A percentile compares a stretch with the other conserved stretches of the same genome.
Evolutionary conservation across 2,113 vertebrate species (phyloP).

Genomic region (Mormoops blainvillei): DNA sequence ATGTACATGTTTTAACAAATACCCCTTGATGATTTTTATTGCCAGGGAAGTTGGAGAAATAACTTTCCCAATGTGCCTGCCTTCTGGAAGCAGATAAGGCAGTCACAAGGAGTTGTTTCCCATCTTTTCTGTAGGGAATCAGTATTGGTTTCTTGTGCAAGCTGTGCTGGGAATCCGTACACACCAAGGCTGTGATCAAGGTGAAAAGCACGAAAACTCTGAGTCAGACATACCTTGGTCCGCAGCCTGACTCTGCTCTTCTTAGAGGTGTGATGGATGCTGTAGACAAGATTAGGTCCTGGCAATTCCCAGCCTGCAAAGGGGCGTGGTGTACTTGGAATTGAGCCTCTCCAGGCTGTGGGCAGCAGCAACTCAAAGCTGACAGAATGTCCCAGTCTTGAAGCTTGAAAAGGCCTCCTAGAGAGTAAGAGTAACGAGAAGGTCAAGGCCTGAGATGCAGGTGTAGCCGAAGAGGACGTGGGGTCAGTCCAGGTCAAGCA

Average conservation of each 20-base stretch:
- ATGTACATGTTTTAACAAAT: not conserved
- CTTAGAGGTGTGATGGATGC: not conserved
- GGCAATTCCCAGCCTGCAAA: rapidly evolving
- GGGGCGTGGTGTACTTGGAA: not conserved
- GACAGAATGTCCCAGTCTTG: not conserved
- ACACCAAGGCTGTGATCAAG: not conserved
- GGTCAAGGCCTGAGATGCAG: not conserved
- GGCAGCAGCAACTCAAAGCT: not conserved
- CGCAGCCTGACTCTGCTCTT: not conserved
- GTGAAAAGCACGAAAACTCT: not conserved
- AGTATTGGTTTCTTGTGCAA: not conserved
- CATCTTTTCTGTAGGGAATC: not conserved
- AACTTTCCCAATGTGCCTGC: not conserved
- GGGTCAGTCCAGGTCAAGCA: not conserved
- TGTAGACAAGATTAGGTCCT: not conserved
- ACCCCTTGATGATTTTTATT: not conserved
- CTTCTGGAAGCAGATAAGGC: not conserved
- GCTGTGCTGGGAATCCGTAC: not conserved
- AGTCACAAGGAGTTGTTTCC: not conserved
- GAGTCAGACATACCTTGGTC: not conserved
- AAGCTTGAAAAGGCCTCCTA: not conserved
- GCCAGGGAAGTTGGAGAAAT: not conserved
- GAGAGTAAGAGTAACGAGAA: not conserved
- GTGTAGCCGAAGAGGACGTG: not conserved
- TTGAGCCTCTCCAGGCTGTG: not conserved